Base-by-base conservation (phyloP, 2,113 vertebrate species). In the Brienomyrus longianalis region DNA sequence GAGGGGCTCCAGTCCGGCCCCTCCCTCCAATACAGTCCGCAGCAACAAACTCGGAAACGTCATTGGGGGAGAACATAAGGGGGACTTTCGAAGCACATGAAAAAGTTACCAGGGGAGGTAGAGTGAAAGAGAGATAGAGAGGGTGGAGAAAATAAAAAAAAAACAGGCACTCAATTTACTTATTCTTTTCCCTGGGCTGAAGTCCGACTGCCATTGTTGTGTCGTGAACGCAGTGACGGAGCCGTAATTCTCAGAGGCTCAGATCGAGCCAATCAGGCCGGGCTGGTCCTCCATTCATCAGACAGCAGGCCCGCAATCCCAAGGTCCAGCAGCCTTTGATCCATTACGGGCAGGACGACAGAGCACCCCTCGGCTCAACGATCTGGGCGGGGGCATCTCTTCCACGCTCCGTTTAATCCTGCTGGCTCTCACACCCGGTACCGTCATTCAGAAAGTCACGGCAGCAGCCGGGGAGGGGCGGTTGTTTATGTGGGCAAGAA, bases 201-300 rank as follows among this genome's bases (percentile, higher is more conserved):
- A 83, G 90, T 47, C n/a, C 21, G 56, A 47, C 31, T 56, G 88
- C 17, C 35, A 84, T 50, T 27, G 87, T 50, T 90, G 87, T 87
- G 62, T 54, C 48, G 50, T 54, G 31, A 47, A 62, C 83, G 54
- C 43, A 85, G 86, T n/a, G 77, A 87, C 86, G 54, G 88, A 84
- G 86, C 87, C 88, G 86, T 90, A 88, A 87, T 90, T 89, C 51
- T 87, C 87, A 27, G 35, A 62, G 13, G 15, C n/a, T 88, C 59
- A 70, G 85, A 62, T n/a, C 21, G n/a, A 47, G 87, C 77, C 91
- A 91, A 91, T 92, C 90, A 90, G 88, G 11, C 35, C 80, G 3
- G 50, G 87, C 74, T 51, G 59, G 83, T 84, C 54, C 35, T 51
- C 84, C 91, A 90, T 91, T 90, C 86, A 91, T 92, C 91, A 88